Base-by-base conservation (phyloP, 1,140 invertebrate species). In the Bombus huntii region DNA sequence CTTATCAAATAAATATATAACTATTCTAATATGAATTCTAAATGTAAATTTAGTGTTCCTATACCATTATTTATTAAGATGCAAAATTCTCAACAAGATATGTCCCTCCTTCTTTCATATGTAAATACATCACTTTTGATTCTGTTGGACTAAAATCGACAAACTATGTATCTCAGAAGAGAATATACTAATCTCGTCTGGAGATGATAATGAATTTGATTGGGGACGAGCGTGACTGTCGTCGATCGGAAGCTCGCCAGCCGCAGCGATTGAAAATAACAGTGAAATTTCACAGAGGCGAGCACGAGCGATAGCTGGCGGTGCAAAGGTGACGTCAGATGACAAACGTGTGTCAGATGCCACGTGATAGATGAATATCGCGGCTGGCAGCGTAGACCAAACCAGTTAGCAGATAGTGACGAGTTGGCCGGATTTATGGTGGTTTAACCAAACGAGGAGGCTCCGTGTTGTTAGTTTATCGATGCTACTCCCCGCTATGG, bases 321-420 rank as follows among this genome's bases (percentile, higher is more conserved):
- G 79, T 53, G 82, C 70, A 86, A 82, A 85, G 87, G 72, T 87
- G 90, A 83, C 85, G 65, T 87, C 81, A 71, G 82, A 83, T 91
- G 89, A 91, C 89, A 91, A 91, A 91, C 90, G 90, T 66, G 87
- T 82, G 89, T 91, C 90, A 85, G 84, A 47, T 81, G 85, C 71
- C 79, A 88, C 66, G 81, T 82, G 82, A 89, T 79, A 88, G 78
- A 80, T 77, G 90, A 88, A 89, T 89, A 90, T 89, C 88, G 66
- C 59, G 57, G 65, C 57, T 79, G 80, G 81, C 85, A 66, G 79
- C 79, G 73, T 59, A 74, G 65, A 77, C 81, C 80, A 65, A 78
- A 81, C 62, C 81, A 72, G 81, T 83, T 76, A 77, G 72, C 81
- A 90, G 88, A 90, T 90, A 90, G 89, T 89, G 89, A 90, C 88